Conservation (phyloP, 2,888 invertebrate genomes). For the Caenorhabditis sp. region DNA sequence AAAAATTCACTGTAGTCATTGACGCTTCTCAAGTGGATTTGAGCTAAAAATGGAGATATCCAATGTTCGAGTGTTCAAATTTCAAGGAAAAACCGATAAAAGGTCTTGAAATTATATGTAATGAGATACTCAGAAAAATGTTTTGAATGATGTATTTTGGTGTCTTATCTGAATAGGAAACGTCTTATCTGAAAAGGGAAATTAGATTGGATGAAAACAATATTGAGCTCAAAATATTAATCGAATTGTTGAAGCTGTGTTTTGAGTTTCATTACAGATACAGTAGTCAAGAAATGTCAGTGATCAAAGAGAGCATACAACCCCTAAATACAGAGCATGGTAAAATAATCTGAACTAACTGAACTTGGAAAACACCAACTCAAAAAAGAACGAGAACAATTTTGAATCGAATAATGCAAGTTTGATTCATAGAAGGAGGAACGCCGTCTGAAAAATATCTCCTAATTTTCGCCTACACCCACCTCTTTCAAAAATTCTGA, state of each 20-base stretch:
- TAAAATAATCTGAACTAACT: background rate
- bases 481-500: background rate
- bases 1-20: conserved; percentile 29
- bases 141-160: background rate
- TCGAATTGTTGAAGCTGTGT: too few relatives aligned
- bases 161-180: background rate
- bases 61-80: conserved; percentile 30
- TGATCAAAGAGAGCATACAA: too few relatives aligned
- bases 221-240: too few relatives aligned
- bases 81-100: conserved; percentile 14
- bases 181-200: background rate
- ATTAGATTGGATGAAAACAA: too few relatives aligned
- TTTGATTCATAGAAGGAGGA: background rate
- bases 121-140: background rate
- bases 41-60: conserved; percentile 15
- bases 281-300: too few relatives aligned
- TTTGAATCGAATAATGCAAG: background rate
- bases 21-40: conserved; percentile 12
- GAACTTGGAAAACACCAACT: background rate
- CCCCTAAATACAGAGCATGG: too few relatives aligned
- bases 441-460: too few relatives aligned
- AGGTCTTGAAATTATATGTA: background rate
- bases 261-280: too few relatives aligned
- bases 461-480: background rate
- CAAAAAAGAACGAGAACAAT: background rate